phyloP scores from a whole-genome alignment of 2,888 invertebrate genomes.

The Eretmocerus hayati region DNA sequence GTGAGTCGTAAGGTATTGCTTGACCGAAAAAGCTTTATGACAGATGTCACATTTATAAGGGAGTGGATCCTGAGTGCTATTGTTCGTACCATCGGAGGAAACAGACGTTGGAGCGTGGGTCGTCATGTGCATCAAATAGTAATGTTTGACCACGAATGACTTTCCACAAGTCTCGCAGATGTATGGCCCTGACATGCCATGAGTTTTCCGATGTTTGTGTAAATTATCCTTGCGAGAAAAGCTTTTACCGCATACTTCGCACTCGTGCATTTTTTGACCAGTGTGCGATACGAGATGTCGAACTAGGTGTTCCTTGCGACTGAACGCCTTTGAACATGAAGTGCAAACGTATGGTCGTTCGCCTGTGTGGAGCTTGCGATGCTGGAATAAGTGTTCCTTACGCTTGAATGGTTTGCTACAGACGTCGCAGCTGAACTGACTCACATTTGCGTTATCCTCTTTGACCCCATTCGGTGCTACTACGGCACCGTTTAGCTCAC shows the following conservation, averaged over 20 bases:
- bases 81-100: constrained; percentile 29
- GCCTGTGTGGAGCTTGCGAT: constrained; percentile 60
- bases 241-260: constrained; percentile 55
- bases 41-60: constrained; percentile 57
- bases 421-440: constrained; percentile 50
- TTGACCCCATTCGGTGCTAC: not conserved
- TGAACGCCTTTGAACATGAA: constrained; percentile 61
- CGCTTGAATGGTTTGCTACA: constrained; percentile 62
- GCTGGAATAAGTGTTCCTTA: constrained; percentile 63
- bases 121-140: constrained; percentile 58
- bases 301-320: constrained; percentile 62
- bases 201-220: constrained; percentile 56
- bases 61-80: constrained; percentile 35
- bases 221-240: constrained; percentile 55
- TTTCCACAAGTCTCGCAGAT: constrained; percentile 61
- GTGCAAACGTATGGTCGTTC: constrained; percentile 61
- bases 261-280: constrained; percentile 60
- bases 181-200: constrained; percentile 54
- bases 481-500: not conserved
- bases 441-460: constrained; percentile 25
- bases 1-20: constrained; percentile 58
- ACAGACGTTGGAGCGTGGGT: constrained; percentile 44
- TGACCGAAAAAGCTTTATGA: constrained; percentile 53
- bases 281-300: constrained; percentile 62
- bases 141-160: constrained; percentile 60